Base-by-base conservation (phyloP, 2,113 vertebrate species). In the Plecotus auritus region DNA sequence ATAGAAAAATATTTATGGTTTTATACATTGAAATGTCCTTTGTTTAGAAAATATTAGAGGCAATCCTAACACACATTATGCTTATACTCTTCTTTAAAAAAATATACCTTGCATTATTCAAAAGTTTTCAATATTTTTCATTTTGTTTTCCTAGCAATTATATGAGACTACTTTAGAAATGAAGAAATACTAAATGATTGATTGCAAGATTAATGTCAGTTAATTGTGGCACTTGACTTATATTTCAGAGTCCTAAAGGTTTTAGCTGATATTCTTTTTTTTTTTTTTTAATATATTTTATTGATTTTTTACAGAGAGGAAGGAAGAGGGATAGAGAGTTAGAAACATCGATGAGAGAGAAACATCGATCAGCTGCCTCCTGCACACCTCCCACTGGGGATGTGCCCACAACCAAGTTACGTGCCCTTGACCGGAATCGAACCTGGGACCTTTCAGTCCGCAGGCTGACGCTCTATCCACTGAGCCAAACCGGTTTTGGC, bases 161-260 rank as follows among this genome's bases (percentile, higher is more conserved):
- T 93, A 72, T 90, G 37, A 92, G 26, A 54, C 22, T 17, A 77
- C 14, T 87, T 92, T 84, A 92, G 47, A 82, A 82, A 90, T 45
- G 23, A 94, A 32, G 26, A 87, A 87, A 81, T 17, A 32, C 7
- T 80, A 80, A 80, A 61, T 74, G 28, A 92, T 0, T 90, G 17
- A 74, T 45, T 85, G 6, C 64, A 95, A 88, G 51, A 88, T 80
- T 69, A 78, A 1, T 37, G 4, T 30, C 30, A 86, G 32, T 73
- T 74, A 85, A 77, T 23, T 76, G 26, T 42, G 69, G n/a, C 12
- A 94, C 22, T 84, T 7, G 13, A 30, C 32, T 86, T 83, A 66
- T 28, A 84, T 51, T 78, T 0, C 35, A 17, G 30, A 74, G 11
- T 54, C n/a, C 30, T 54, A 47, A 78, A 85, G 70, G 28, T 82